Evolutionary conservation across 2,888 invertebrate genomes (phyloP), one percentile per base, ranked within the genome.

Genomic region (Eupeodes luniger): DNA sequence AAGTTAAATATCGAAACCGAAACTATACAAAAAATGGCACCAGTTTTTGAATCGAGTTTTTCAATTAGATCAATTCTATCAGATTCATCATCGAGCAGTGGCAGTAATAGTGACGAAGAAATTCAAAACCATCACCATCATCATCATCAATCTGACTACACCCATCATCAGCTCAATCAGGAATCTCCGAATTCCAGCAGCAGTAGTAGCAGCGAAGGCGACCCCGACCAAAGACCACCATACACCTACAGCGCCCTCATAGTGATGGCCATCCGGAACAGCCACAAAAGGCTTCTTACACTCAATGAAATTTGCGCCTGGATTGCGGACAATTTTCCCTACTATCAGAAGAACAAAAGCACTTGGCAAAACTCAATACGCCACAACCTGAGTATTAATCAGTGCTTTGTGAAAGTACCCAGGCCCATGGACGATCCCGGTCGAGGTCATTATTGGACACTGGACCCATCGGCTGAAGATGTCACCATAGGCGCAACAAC

Each of bases 401-500:
- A 99, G 94, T 86, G 98, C 92, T 99, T 99, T 94, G 97, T 99
- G 64, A 98, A 98, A 94, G 97, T 98, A 59, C 98, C 98, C 0
- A 94, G 99, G 12, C 98, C 98, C 91, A 98, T 99, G 94, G 99
- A 99, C 94, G 99, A 99, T 93, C 99, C 99, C 0, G 99, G 99
- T 0, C 99, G 99, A 92, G 99, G 99, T 0, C 99, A 99, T 94
- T 99, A 99, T 94, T 99, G 99, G 99, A 99, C 99, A 97, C 93
- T 99, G 92, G 99, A 99, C 93, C 97, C 98, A 0, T 97, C 97
- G 36, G 97, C 97, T 67, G 98, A 99, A 92, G 99, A 99, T 91
- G 97, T 99, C 44, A 99, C 98, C 92, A 99, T 99, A 92, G 99
- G 99, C 0, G 98, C 98, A 3, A 98, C 98, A 0, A 99, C 99